These are phyloP conservation scores for Procambarus clarkii DNA, from an alignment of 1,140 invertebrate species.

Conservation along the genomic window DNA sequence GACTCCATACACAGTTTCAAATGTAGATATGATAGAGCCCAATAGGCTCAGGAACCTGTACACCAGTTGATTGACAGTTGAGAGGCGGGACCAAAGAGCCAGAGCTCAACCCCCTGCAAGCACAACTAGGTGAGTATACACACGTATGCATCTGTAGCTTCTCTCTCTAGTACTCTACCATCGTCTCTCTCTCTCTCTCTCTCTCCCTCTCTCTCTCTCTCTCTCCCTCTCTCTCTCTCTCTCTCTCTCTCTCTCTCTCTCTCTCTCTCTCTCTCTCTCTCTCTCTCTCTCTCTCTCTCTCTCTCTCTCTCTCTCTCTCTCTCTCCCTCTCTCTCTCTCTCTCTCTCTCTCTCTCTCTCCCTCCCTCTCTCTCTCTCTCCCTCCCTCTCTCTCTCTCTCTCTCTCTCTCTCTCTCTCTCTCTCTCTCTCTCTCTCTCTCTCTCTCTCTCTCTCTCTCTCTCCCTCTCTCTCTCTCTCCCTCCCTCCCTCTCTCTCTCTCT, in stretches of 20 bases:
- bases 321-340: background rate
- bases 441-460: background rate
- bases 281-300: slow-evolving; percentile 20
- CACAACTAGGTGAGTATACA: too few species aligned
- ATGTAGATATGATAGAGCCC: too few species aligned
- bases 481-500: background rate
- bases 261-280: slow-evolving; percentile 18
- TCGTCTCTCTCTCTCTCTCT: background rate
- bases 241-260: slow-evolving; percentile 32
- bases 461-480: background rate
- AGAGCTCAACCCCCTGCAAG: too few species aligned
- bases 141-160: too few species aligned
- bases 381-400: background rate
- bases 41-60: too few species aligned
- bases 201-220: slow-evolving; percentile 8
- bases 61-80: too few species aligned
- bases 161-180: too few species aligned
- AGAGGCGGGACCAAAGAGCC: too few species aligned
- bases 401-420: background rate
- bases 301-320: slow-evolving; percentile 1
- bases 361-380: background rate
- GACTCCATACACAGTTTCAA: too few species aligned
- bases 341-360: background rate
- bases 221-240: slow-evolving; percentile 30
- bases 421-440: background rate